These are phyloP conservation scores for Gymnorhina tibicen DNA, from an alignment of 2,113 vertebrate species.

Conservation along the genomic window DNA sequence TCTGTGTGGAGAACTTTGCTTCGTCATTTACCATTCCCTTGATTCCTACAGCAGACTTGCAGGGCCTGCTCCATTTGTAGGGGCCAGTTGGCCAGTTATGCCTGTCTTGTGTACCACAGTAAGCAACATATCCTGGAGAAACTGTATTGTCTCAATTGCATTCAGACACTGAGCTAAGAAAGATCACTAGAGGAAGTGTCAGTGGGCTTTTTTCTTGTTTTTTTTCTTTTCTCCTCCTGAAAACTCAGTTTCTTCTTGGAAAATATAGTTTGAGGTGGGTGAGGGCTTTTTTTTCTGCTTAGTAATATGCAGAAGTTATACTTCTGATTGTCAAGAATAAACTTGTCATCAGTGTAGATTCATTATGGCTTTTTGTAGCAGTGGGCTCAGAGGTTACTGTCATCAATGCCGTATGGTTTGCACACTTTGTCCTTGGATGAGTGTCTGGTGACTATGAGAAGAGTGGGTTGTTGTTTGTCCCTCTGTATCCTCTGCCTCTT, in stretches of 20 bases:
- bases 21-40: not conserved
- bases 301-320: not conserved
- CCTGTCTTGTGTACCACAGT: not conserved
- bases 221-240: not conserved
- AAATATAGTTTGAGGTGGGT: not conserved
- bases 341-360: not conserved
- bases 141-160: not conserved
- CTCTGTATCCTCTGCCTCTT: not conserved
- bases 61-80: not conserved
- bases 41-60: not conserved
- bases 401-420: not conserved
- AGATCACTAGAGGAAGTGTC: not conserved
- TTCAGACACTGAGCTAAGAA: not conserved
- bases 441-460: not conserved
- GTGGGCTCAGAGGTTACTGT: not conserved
- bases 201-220: not conserved
- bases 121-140: not conserved
- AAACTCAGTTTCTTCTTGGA: not conserved
- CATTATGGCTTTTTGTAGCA: not conserved
- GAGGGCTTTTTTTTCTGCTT: not conserved
- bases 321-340: not conserved
- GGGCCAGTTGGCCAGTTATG: rapidly evolving
- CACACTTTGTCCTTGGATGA: not conserved
- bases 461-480: not conserved
- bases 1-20: not conserved